Evolutionary conservation across 1,140 invertebrate genomes (phyloP).

Genomic region (Pachypeltis micranthus): DNA sequence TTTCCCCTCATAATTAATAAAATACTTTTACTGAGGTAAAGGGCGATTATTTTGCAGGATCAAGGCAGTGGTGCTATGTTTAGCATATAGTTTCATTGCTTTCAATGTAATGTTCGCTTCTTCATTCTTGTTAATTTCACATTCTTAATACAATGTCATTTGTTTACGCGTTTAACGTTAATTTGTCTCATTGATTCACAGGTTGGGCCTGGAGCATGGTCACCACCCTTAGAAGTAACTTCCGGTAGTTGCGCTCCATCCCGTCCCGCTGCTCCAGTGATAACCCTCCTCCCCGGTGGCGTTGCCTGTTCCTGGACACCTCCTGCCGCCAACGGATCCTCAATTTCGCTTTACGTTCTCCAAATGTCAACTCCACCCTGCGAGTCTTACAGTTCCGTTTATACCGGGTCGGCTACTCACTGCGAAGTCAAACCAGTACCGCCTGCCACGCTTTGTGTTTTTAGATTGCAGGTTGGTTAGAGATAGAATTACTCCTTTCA

Average conservation of each 20-base stretch:
- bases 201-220: slow-evolving; percentile 49
- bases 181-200: slow-evolving; percentile 2
- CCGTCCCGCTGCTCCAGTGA: slow-evolving; percentile 43
- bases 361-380: slow-evolving; percentile 47
- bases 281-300: slow-evolving; percentile 47
- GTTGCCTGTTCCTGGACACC: slow-evolving; percentile 57
- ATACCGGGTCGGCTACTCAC: slow-evolving; percentile 40
- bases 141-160: too few relatives aligned
- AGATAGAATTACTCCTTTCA: background rate
- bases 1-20: too few relatives aligned
- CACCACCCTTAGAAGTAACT: slow-evolving; percentile 54
- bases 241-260: slow-evolving; percentile 72
- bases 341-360: slow-evolving; percentile 61
- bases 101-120: too few relatives aligned
- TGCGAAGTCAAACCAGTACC: slow-evolving; percentile 57
- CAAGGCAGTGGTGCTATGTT: too few relatives aligned
- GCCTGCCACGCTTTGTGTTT: slow-evolving; percentile 65
- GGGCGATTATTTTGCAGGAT: too few relatives aligned
- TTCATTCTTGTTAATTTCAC: too few relatives aligned
- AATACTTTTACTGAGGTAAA: too few relatives aligned
- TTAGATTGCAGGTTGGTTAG: slow-evolving; percentile 48
- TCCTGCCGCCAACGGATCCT: slow-evolving; percentile 63
- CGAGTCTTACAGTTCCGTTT: slow-evolving; percentile 40
- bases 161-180: too few relatives aligned
- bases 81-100: too few relatives aligned